Percentiles rank a stretch among this genome's conserved stretches.
Evolutionary conservation across 2,113 vertebrate genomes (phyloP).

Genomic region (human): GRCh38 chr11:56641001-56641500

Average conservation of each 20-base stretch:
- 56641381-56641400: neutral
- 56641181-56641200: neutral
- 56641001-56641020: neutral
- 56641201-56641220: neutral
- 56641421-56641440: neutral
- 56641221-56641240: neutral
- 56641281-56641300: neutral
- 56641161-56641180: neutral
- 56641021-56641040: neutral
- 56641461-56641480: neutral
- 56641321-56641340: too few relatives aligned
- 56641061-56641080: neutral
- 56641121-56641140: neutral
- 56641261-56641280: neutral
- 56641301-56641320: neutral
- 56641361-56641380: neutral
- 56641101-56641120: neutral
- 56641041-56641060: accelerated
- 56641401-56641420: neutral
- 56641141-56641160: too few relatives aligned
- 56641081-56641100: neutral
- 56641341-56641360: neutral
- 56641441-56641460: neutral
- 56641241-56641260: neutral
- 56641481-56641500: neutral